Base-by-base conservation (phyloP, 1,140 invertebrate species). In the Heliothis subflexa region DNA sequence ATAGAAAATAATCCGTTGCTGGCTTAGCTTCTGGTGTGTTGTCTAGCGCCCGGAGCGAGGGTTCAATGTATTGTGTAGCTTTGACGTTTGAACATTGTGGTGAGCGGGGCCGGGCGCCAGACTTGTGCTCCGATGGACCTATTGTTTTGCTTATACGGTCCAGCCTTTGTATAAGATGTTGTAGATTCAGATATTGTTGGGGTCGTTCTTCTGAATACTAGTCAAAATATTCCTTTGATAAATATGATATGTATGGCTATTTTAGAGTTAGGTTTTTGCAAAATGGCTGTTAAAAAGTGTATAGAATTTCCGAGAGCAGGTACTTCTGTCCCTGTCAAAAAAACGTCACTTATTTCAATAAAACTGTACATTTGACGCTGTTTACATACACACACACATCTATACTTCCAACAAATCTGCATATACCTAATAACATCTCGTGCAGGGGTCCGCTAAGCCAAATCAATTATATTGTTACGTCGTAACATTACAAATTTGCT, bases 391-490 rank as follows among this genome's bases (percentile, higher is more conserved):
- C 33, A 40, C 9, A 33, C 33, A 25, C 21, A 25, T 7, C 33
- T 33, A 33, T 33, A 33, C 5, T 40, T 59, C 4, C 21, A 12
- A 21, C 12, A 59, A 16, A 57, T 59, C 21, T 11, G 3, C 55
- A 13, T 25, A 57, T 12, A 57, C 16, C 5, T 10, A 45, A 45
- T 45, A 64, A 16, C 61, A 64, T 14, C 28, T 12, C 14, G 33
- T 3, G n/a, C 0, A 40, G 18, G 10, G 16, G 4, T 1, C 12
- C 14, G 28, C 13, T 11, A 47, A 64, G 40, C n/a, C 62, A 64
- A 64, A 47, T 47, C 40, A 47, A 64, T 66, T 47, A 21, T 47
- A 66, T 47, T 47, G 59, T 62, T 62, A 62, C 21, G 62, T 47
- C n/a, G 61, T 33, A 9, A 10, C 14, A 3, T 16, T 66, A 18